These are phyloP conservation scores for Perca schrenkii DNA, from an alignment of 2,113 vertebrate species.

Conservation along the genomic window DNA sequence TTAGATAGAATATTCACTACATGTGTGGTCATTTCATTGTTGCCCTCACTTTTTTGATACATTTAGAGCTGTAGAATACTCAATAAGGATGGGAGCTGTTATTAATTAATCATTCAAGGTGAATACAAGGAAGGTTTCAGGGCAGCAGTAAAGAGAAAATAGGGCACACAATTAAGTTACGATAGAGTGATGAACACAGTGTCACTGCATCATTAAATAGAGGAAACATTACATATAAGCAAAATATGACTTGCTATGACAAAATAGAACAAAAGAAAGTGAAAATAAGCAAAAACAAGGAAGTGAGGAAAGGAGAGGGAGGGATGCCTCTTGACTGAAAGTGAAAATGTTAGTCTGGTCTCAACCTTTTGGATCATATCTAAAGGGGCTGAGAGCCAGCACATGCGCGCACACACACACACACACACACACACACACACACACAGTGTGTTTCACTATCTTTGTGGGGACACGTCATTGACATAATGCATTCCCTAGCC, in stretches of 20 bases:
- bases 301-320: conserved; percentile 16
- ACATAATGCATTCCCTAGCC: too few relatives aligned
- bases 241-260: conserved; percentile 5
- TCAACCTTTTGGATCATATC: conserved; percentile 65
- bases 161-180: conserved; percentile 16
- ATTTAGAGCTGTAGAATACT: conserved; percentile 18
- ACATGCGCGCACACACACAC: too few relatives aligned
- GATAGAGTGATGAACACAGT: conserved; percentile 9
- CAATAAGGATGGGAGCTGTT: conserved; percentile 2
- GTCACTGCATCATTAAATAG: not conserved
- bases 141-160: conserved; percentile 21
- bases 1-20: not conserved
- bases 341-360: conserved; percentile 71
- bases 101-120: conserved; percentile 50
- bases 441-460: too few relatives aligned
- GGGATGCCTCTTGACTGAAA: conserved; percentile 31
- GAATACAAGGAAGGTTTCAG: conserved; percentile 25
- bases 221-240: not conserved
- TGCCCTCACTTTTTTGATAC: conserved; percentile 7
- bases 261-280: not conserved
- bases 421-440: too few relatives aligned
- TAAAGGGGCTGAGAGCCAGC: conserved; percentile 36
- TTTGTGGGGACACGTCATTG: too few relatives aligned
- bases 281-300: conserved; percentile 8
- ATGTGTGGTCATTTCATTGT: not conserved